These are phyloP conservation scores for Theropithecus gelada DNA, from an alignment of 2,113 vertebrate genomes.

Conservation along the genomic window DNA sequence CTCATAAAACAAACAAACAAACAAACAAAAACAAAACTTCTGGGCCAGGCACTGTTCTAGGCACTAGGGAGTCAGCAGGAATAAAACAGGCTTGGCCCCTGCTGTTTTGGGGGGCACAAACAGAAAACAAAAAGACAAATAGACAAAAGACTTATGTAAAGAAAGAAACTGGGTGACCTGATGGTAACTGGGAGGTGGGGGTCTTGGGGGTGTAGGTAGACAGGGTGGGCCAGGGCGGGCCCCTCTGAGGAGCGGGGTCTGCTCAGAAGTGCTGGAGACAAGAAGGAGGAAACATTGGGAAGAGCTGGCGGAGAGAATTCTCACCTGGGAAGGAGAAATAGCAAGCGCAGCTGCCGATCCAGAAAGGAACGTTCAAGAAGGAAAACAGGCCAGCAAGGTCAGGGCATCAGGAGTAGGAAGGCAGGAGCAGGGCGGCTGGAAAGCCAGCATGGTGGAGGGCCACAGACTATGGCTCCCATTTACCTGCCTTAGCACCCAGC, in stretches of 20 bases:
- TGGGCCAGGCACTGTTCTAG: neutral
- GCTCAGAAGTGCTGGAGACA: neutral
- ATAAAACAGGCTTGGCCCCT: neutral
- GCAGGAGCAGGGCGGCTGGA: neutral
- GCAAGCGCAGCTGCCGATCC: neutral
- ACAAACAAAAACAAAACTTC: too few relatives aligned
- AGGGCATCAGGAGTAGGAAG: neutral
- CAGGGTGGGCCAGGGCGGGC: too few relatives aligned
- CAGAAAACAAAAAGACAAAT: neutral
- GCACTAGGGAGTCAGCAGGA: neutral
- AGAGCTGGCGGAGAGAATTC: neutral
- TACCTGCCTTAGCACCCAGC: neutral
- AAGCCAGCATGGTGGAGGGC: rapidly evolving
- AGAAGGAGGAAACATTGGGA: neutral
- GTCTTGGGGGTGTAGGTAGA: neutral
- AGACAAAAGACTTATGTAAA: neutral
- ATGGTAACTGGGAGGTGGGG: neutral
- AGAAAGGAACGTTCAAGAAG: neutral
- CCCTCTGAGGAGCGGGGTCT: neutral
- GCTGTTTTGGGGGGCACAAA: too few relatives aligned
- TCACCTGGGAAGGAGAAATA: neutral
- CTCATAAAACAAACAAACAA: too few relatives aligned
- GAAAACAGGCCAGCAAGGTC: neutral
- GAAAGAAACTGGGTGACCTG: neutral
- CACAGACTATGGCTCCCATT: neutral